Conservation (phyloP, 2,113 vertebrate species). For the Rhagologus leucostigma region DNA sequence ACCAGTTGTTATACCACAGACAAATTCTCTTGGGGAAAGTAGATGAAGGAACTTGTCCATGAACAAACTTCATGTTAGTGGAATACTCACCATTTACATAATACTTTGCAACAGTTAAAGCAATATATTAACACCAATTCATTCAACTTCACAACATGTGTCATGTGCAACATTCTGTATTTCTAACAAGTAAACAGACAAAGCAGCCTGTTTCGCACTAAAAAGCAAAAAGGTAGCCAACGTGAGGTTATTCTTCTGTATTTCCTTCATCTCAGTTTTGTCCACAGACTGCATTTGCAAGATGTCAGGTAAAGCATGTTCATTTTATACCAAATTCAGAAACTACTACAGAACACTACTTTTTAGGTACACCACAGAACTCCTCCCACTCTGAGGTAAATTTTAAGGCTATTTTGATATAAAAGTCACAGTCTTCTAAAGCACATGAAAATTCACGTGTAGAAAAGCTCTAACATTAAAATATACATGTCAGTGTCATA, state of each 20-base stretch:
- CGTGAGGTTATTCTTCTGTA: not conserved
- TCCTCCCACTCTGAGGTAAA: not conserved
- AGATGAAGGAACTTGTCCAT: not conserved
- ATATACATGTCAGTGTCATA: not conserved
- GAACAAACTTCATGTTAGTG: not conserved
- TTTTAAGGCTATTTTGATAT: not conserved
- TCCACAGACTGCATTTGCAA: not conserved
- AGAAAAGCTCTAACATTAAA: not conserved
- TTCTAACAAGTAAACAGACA: not conserved
- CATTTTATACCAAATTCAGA: not conserved
- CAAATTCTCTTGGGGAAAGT: not conserved
- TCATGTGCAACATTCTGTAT: not conserved
- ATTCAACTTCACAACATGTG: not conserved
- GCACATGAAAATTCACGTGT: not conserved
- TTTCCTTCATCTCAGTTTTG: not conserved
- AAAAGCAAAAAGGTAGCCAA: not conserved
- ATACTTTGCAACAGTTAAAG: not conserved
- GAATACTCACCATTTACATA: not conserved
- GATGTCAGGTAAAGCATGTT: not conserved
- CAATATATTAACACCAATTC: not conserved
- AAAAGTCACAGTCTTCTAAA: not conserved
- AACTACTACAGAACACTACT: not conserved
- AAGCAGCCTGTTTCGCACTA: not conserved
- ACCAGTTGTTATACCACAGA: not conserved
- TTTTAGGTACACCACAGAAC: accelerated